Conservation (phyloP, 2,797 vertebrate genomes). For the Arrhamphus sclerolepis region DNA sequence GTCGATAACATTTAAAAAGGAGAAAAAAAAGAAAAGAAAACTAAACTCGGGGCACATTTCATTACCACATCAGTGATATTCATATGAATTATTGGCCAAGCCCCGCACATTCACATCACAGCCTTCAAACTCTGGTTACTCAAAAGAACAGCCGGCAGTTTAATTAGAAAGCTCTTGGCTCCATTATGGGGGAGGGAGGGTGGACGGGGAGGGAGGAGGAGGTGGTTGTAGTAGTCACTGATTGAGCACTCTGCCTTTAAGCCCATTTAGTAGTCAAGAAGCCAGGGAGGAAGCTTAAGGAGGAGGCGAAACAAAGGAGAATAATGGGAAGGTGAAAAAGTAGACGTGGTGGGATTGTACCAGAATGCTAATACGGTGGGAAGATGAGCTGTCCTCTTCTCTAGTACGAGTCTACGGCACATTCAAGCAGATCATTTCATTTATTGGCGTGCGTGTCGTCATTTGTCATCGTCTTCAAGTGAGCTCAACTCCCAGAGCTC, state of each 20-base stretch:
- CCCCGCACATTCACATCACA: constrained; percentile 46
- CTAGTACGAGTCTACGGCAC: not conserved
- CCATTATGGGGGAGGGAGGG: constrained; percentile 37
- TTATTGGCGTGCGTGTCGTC: constrained; percentile 3
- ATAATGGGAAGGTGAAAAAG: constrained; percentile 30
- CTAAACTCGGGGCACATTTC: constrained; percentile 33
- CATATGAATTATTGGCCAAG: constrained; percentile 53
- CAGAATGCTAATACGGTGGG: constrained; percentile 22
- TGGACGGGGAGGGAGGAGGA: constrained; percentile 18
- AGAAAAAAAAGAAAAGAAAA: not conserved
- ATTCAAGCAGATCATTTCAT: not conserved
- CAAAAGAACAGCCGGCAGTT: constrained; percentile 60
- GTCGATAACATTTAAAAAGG: constrained; percentile 37
- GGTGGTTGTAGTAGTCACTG: constrained; percentile 45
- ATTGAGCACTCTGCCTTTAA: constrained; percentile 66
- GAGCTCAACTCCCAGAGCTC: not conserved
- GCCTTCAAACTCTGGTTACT: constrained; percentile 59
- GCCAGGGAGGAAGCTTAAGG: constrained; percentile 29
- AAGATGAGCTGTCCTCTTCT: constrained; percentile 8
- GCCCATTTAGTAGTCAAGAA: constrained; percentile 55
- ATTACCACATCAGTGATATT: constrained; percentile 44
- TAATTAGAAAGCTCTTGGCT: constrained; percentile 66
- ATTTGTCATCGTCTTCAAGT: not conserved
- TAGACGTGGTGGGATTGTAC: constrained; percentile 30
- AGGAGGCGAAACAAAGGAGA: constrained; percentile 23